Conservation (phyloP, 2,113 vertebrate genomes). For the Ifrita kowaldi region DNA sequence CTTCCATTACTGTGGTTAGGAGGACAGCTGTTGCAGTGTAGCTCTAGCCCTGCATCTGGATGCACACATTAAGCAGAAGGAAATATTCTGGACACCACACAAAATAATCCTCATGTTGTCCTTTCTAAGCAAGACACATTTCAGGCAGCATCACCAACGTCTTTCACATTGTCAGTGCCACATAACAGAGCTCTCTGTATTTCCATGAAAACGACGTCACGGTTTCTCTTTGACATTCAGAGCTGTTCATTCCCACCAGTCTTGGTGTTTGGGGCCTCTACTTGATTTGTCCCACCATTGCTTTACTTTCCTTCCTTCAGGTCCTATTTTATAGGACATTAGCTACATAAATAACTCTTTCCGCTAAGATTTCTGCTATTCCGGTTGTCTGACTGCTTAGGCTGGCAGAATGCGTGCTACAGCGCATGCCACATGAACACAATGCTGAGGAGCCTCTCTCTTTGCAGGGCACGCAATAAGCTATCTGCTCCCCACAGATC, state of each 20-base stretch:
- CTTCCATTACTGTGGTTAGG: neutral
- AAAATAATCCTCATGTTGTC: neutral
- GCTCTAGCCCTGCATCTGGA: neutral
- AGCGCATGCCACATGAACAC: fast-evolving
- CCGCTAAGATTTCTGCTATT: neutral
- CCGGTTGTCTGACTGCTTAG: neutral
- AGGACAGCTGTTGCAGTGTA: neutral
- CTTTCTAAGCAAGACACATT: neutral
- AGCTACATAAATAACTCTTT: neutral
- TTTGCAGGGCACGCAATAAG: neutral
- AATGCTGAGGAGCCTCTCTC: neutral
- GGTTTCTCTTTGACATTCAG: neutral
- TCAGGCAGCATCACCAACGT: neutral
- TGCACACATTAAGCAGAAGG: neutral
- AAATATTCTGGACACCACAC: neutral
- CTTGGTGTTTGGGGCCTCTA: neutral
- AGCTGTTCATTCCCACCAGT: neutral
- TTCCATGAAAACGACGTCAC: neutral
- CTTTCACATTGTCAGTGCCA: neutral
- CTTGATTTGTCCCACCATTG: neutral
- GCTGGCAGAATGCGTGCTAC: neutral
- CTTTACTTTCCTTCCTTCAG: neutral
- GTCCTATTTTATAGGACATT: neutral
- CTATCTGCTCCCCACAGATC: neutral
- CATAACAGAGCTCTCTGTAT: neutral